phyloP scores from a whole-genome alignment of 2,888 invertebrate species.

The Adineta ricciae region DNA sequence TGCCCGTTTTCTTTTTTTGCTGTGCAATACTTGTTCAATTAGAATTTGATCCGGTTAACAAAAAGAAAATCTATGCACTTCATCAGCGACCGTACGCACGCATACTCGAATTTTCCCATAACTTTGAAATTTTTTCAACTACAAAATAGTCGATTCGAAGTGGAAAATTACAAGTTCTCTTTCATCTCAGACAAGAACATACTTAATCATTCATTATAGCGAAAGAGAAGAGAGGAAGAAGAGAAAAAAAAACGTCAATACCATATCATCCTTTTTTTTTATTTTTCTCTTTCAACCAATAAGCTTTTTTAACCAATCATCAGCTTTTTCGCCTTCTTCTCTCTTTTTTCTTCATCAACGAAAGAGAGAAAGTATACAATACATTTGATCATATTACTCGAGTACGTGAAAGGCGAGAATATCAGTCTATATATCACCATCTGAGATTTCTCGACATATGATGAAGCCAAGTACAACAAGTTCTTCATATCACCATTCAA shows the following conservation, averaged over 20 bases:
- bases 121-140: background rate
- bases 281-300: background rate
- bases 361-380: background rate
- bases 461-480: background rate
- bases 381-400: slow-evolving; percentile 13
- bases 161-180: background rate
- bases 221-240: background rate
- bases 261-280: background rate
- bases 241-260: background rate
- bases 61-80: too few relatives aligned
- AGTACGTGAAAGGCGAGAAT: slow-evolving; percentile 12
- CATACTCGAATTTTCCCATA: background rate
- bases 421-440: background rate
- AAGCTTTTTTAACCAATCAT: background rate
- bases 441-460: background rate
- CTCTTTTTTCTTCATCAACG: background rate
- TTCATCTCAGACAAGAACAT: background rate
- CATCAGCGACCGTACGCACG: background rate
- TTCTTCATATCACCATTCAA: background rate
- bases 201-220: background rate
- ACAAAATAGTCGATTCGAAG: background rate
- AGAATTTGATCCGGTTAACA: too few relatives aligned
- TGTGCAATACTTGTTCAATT: too few relatives aligned
- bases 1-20: too few relatives aligned
- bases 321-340: background rate